Conservation (phyloP, 2,888 invertebrate species). For the Dromius quadrimaculatus region DNA sequence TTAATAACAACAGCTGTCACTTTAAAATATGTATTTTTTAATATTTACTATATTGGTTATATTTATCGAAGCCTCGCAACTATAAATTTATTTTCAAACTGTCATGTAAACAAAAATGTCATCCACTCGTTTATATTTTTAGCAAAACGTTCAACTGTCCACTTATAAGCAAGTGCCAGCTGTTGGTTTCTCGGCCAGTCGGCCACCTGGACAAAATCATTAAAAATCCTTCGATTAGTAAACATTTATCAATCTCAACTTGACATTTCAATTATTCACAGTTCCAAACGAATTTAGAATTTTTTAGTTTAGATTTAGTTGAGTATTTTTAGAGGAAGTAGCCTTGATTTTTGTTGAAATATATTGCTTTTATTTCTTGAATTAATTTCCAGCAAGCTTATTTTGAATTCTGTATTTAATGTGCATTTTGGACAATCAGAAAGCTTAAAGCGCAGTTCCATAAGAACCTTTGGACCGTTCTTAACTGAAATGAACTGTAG, state of each 20-base stretch:
- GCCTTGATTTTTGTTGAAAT: no score
- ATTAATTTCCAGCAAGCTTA: no score
- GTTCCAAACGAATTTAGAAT: no score
- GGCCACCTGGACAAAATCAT: slow-evolving; percentile 30
- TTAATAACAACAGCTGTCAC: neutral
- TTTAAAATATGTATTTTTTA: neutral
- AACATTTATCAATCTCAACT: slow-evolving; percentile 19
- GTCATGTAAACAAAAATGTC: slow-evolving; percentile 36
- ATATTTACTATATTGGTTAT: neutral
- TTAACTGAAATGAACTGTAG: no score
- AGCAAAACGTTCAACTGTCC: slow-evolving; percentile 3
- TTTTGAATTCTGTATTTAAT: no score
- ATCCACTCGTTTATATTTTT: slow-evolving; percentile 13
- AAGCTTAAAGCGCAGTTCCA: no score
- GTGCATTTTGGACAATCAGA: no score
- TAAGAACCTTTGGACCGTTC: no score
- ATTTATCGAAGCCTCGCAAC: neutral
- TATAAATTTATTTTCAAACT: slow-evolving; percentile 26
- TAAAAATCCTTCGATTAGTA: slow-evolving; percentile 5
- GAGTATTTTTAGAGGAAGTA: no score
- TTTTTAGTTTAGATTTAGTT: no score
- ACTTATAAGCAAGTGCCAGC: slow-evolving; percentile 26
- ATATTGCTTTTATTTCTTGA: no score
- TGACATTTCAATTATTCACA: no score
- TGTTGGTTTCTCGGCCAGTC: slow-evolving; percentile 3